phyloP scores from a whole-genome alignment of 2,113 vertebrate species.

The Pterocles gutturalis region DNA sequence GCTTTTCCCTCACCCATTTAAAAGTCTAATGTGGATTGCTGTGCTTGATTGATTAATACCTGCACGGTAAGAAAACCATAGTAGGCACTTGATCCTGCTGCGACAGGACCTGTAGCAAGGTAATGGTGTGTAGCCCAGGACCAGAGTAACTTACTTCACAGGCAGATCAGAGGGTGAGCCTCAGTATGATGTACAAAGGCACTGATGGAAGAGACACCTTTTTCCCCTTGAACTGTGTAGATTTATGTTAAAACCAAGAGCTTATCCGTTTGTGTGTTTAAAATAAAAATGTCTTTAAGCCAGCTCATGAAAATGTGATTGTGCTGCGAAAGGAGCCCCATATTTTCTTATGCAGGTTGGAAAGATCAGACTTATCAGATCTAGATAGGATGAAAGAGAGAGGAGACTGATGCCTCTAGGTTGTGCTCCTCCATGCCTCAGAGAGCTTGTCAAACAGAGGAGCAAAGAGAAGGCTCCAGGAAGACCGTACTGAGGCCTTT shows the following conservation, averaged over 20 bases:
- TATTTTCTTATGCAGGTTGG: not conserved
- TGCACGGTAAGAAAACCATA: not conserved
- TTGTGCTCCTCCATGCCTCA: not conserved
- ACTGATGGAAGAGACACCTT: not conserved
- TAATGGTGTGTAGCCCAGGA: not conserved
- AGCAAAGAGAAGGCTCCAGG: not conserved
- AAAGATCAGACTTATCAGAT: not conserved
- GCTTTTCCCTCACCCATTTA: not conserved
- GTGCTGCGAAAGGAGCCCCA: not conserved
- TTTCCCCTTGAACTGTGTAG: not conserved
- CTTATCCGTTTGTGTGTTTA: not conserved
- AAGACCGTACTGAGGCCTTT: not conserved
- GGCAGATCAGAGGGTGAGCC: not conserved
- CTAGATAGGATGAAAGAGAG: not conserved
- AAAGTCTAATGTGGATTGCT: not conserved
- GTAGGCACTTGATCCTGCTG: not conserved
- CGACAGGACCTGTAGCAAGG: accelerated
- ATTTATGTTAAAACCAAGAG: not conserved
- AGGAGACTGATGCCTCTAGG: not conserved
- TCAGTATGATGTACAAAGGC: not conserved
- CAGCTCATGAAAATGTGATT: not conserved
- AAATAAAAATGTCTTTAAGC: not conserved
- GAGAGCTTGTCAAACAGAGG: not conserved
- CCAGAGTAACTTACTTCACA: accelerated
- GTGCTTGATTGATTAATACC: conserved; percentile 13